These are phyloP conservation scores for Numenius arquata DNA, from an alignment of 2,113 vertebrate genomes.

Conservation along the genomic window DNA sequence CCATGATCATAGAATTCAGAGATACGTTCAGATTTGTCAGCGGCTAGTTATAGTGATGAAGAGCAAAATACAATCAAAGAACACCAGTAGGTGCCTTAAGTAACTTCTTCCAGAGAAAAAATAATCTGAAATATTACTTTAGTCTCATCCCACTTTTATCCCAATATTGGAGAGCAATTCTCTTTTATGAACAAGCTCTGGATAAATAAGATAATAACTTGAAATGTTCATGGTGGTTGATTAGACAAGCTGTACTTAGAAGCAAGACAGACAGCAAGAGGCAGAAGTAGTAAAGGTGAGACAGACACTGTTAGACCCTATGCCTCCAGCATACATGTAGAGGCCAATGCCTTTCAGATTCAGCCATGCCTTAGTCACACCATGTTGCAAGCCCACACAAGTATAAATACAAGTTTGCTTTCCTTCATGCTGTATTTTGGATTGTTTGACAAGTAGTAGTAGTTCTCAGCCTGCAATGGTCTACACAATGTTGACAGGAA, in stretches of 20 bases:
- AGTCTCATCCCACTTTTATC: background rate
- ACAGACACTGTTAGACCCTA: background rate
- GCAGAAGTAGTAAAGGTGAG: background rate
- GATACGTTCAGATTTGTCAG: background rate
- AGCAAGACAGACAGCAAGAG: background rate
- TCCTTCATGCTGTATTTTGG: background rate
- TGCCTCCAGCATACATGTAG: background rate
- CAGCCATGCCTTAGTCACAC: background rate
- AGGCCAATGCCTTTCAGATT: background rate
- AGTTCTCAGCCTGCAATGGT: background rate
- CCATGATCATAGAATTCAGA: background rate
- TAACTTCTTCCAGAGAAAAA: background rate
- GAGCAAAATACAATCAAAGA: background rate
- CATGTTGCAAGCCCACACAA: background rate
- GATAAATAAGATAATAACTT: background rate
- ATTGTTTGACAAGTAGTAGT: background rate
- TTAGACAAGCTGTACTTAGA: background rate
- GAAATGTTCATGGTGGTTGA: background rate
- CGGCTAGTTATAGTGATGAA: background rate
- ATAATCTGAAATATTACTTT: background rate
- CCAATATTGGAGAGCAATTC: accelerated
- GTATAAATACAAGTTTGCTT: background rate
- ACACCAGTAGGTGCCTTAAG: background rate
- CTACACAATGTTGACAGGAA: background rate
- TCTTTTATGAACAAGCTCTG: background rate